A percentile compares a stretch with the other conserved stretches of the same genome.
Evolutionary conservation across 2,888 invertebrate genomes (phyloP).

Genomic region (Gymnoscelis rufifasciata): DNA sequence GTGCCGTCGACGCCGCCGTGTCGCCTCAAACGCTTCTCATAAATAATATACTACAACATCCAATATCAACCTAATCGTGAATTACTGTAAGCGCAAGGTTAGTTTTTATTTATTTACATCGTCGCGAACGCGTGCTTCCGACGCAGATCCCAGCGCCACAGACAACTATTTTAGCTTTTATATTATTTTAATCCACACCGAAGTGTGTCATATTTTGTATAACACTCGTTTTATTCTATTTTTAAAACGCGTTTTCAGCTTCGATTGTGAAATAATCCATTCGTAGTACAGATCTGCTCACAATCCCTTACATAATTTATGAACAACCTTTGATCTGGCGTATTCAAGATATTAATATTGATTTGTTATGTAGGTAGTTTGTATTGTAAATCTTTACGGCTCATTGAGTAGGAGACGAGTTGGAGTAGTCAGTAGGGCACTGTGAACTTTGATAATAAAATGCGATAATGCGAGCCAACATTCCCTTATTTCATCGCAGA

Average conservation of each 20-base stretch:
- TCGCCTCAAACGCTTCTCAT: constrained; percentile 14
- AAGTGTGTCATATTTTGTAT: constrained; percentile 59
- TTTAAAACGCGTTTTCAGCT: constrained; percentile 33
- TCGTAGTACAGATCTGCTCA: not conserved
- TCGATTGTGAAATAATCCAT: constrained; percentile 3
- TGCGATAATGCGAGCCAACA: not conserved
- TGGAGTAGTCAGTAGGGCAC: too few species aligned
- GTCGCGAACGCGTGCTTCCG: constrained; percentile 14
- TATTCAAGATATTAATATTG: not conserved
- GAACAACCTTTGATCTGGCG: constrained; percentile 1
- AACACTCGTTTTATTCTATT: constrained; percentile 44
- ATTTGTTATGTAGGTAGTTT: too few species aligned
- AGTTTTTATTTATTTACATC: constrained; percentile 26
- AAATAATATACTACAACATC: constrained; percentile 37
- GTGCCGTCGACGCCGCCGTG: constrained; percentile 17
- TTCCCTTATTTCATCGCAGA: not conserved
- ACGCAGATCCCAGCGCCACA: constrained; percentile 27
- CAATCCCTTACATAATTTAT: not conserved
- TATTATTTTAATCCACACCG: constrained; percentile 63
- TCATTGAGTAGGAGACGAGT: too few species aligned
- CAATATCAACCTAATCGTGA: constrained; percentile 37
- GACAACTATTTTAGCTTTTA: constrained; percentile 48
- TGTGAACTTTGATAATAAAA: too few species aligned
- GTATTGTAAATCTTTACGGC: too few species aligned
- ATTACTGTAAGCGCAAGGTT: constrained; percentile 40